Evolutionary conservation across 2,113 vertebrate genomes (phyloP).

Genomic region (Forbesichthys agassizii): DNA sequence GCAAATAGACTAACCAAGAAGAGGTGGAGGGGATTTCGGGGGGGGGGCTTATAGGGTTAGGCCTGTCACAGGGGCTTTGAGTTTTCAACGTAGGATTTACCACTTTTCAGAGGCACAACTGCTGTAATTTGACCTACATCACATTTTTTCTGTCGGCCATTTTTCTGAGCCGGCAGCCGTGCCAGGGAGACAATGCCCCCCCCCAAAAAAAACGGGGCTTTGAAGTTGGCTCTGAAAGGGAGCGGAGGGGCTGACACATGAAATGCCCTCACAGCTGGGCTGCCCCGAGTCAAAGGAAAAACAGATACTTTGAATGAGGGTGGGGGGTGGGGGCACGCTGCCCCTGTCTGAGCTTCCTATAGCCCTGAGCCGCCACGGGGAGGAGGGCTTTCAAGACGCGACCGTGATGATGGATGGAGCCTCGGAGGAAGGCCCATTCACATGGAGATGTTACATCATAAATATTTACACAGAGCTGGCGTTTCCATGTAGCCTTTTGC

Average conservation of each 20-base stretch:
- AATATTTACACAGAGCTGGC: slow-evolving; percentile 98
- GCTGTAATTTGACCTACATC: slow-evolving; percentile 94
- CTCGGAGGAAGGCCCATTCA: slow-evolving; percentile 83
- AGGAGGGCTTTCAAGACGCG: slow-evolving; percentile 83
- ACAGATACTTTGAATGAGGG: slow-evolving; percentile 91
- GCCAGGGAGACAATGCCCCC: slow-evolving; percentile 87
- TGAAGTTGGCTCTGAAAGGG: slow-evolving; percentile 90
- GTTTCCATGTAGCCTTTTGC: slow-evolving; percentile 81
- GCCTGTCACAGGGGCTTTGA: slow-evolving; percentile 84
- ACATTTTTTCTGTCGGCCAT: slow-evolving; percentile 92
- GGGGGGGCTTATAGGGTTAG: slow-evolving; percentile 22
- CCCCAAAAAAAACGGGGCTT: slow-evolving; percentile 79
- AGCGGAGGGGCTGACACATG: slow-evolving; percentile 81
- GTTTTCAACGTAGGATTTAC: slow-evolving; percentile 84
- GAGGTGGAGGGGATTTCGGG: neutral
- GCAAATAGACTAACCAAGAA: slow-evolving; percentile 5
- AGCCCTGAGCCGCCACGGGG: slow-evolving; percentile 73
- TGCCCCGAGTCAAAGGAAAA: slow-evolving; percentile 89
- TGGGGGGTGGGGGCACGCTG: slow-evolving; percentile 90
- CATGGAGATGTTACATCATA: slow-evolving; percentile 90
- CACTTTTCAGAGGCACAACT: slow-evolving; percentile 80
- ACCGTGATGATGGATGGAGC: slow-evolving; percentile 94
- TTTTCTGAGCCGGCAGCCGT: slow-evolving; percentile 90
- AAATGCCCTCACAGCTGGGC: slow-evolving; percentile 82
- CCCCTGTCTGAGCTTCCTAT: slow-evolving; percentile 85